Evolutionary conservation across 2,888 invertebrate species (phyloP).

Genomic region (Sesamia inferens): DNA sequence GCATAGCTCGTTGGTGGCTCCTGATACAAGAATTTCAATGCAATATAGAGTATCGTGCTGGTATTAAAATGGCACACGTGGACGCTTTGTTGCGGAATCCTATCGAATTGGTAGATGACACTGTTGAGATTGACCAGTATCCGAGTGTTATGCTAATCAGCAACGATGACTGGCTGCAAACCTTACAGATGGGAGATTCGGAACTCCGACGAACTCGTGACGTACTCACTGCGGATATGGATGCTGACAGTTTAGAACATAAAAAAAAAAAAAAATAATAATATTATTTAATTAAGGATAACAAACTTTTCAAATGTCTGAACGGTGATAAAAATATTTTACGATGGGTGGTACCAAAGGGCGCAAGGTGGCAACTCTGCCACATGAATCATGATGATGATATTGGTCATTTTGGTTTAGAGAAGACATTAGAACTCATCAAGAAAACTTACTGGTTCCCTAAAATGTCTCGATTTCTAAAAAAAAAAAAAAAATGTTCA

Average conservation of each 20-base stretch:
- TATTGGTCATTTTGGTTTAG: background rate
- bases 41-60: background rate
- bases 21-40: conserved; percentile 4
- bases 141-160: background rate
- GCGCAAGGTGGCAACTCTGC: conserved; percentile 7
- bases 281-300: background rate
- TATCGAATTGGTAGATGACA: background rate
- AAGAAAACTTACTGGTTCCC: background rate
- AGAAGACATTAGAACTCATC: conserved; percentile 1
- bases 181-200: background rate
- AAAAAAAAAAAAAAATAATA: conserved; percentile 2
- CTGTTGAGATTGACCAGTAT: background rate
- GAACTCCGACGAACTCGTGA: background rate
- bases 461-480: background rate
- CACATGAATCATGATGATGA: conserved; percentile 2
- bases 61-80: background rate
- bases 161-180: background rate
- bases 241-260: background rate
- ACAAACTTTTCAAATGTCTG: background rate
- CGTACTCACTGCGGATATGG: background rate
- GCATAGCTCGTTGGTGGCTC: conserved; percentile 10
- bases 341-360: background rate
- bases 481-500: background rate
- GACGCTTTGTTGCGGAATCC: background rate
- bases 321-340: conserved; percentile 1